Conservation (phyloP, 2,113 vertebrate genomes). For the Typhlomys cinereus region DNA sequence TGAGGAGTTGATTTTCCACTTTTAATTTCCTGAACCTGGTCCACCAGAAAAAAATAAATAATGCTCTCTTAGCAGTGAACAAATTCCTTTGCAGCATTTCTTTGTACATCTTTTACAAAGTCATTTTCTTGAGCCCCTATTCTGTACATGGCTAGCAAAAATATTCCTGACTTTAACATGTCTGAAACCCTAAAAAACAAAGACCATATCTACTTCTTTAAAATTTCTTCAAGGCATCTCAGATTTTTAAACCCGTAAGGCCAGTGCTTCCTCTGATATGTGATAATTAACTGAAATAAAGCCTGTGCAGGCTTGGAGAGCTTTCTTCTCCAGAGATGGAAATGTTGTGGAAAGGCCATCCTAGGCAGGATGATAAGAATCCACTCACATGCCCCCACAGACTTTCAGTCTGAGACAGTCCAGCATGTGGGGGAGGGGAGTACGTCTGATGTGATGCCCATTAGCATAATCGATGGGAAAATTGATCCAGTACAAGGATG, state of each 20-base stretch:
- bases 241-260: constrained; percentile 23
- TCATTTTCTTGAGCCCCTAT: neutral
- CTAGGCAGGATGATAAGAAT: constrained; percentile 17
- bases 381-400: neutral
- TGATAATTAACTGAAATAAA: constrained; percentile 24
- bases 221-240: constrained; percentile 10
- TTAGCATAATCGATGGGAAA: constrained; percentile 68
- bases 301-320: constrained; percentile 35
- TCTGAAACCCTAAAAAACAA: neutral
- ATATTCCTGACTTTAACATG: neutral
- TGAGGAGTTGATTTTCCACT: neutral
- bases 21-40: neutral
- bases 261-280: neutral
- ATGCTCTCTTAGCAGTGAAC: neutral
- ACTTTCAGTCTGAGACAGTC: constrained; percentile 40
- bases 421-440: neutral
- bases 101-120: neutral
- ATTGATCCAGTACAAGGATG: constrained; percentile 60
- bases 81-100: neutral
- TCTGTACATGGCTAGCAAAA: neutral
- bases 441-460: constrained; percentile 27
- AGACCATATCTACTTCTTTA: neutral
- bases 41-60: neutral
- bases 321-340: constrained; percentile 10
- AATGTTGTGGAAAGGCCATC: constrained; percentile 31